Conservation (phyloP, 2,797 vertebrate genomes). For the Sebastes paucispinis region DNA sequence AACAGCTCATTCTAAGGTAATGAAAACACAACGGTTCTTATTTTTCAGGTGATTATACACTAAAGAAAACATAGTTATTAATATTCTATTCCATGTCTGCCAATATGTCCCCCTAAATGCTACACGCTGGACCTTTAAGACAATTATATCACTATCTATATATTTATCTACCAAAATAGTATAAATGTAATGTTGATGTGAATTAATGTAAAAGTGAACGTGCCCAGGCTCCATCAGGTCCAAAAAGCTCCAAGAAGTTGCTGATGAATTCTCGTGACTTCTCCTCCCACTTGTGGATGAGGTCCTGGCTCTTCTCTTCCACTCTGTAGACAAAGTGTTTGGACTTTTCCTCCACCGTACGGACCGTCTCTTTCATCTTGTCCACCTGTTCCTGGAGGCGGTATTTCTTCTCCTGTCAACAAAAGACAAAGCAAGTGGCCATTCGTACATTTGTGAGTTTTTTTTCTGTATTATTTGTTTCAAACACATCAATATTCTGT, state of each 20-base stretch:
- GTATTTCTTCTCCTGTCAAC: slow-evolving; percentile 93
- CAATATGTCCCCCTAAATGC: neutral
- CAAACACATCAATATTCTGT: neutral
- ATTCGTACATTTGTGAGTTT: neutral
- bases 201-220: slow-evolving; percentile 50
- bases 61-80: neutral
- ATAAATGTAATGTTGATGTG: neutral
- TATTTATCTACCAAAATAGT: neutral
- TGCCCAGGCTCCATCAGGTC: slow-evolving; percentile 96
- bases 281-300: slow-evolving; percentile 99
- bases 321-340: slow-evolving; percentile 97
- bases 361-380: slow-evolving; percentile 98
- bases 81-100: neutral
- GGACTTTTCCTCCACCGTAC: slow-evolving; percentile 95
- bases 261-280: slow-evolving; percentile 97
- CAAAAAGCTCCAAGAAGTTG: slow-evolving; percentile 97
- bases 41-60: neutral
- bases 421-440: neutral
- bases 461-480: neutral
- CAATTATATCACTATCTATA: neutral
- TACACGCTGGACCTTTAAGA: neutral
- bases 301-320: slow-evolving; percentile 97
- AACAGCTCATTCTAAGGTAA: neutral
- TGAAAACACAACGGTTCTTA: neutral
- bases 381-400: slow-evolving; percentile 97